Conservation (phyloP, 2,888 invertebrate genomes). For the Gandaritis pyraliata region DNA sequence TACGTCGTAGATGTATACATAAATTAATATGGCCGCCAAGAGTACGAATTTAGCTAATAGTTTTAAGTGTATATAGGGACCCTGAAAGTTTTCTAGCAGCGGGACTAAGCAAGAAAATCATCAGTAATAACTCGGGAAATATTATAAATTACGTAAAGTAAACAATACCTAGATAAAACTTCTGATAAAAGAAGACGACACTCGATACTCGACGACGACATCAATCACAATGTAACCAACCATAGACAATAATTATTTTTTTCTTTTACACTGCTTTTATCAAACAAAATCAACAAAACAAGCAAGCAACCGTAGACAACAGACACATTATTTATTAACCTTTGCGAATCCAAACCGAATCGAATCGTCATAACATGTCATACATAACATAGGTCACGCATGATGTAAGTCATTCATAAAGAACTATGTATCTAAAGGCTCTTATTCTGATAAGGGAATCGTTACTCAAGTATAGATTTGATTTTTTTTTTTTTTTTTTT, state of each 20-base stretch:
- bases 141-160: conserved; percentile 20
- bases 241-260: conserved; percentile 36
- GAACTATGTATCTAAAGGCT: too few species aligned
- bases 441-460: too few species aligned
- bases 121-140: conserved; percentile 15
- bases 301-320: conserved; percentile 9
- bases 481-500: too few species aligned
- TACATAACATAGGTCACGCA: too few species aligned
- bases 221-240: conserved; percentile 69
- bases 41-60: conserved; percentile 36
- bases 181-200: conserved; percentile 80
- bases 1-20: conserved; percentile 55
- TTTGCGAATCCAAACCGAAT: too few species aligned
- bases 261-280: neutral
- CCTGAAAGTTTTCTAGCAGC: neutral
- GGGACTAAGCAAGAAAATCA: conserved; percentile 6
- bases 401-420: too few species aligned
- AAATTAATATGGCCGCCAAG: conserved; percentile 77
- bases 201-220: conserved; percentile 82
- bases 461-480: too few species aligned
- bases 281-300: neutral
- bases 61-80: neutral
- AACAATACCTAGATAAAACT: conserved; percentile 79
- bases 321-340: neutral
- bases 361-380: too few species aligned